Base-by-base conservation (phyloP, 2,888 invertebrate species). In the Caenorhabditis plicata region DNA sequence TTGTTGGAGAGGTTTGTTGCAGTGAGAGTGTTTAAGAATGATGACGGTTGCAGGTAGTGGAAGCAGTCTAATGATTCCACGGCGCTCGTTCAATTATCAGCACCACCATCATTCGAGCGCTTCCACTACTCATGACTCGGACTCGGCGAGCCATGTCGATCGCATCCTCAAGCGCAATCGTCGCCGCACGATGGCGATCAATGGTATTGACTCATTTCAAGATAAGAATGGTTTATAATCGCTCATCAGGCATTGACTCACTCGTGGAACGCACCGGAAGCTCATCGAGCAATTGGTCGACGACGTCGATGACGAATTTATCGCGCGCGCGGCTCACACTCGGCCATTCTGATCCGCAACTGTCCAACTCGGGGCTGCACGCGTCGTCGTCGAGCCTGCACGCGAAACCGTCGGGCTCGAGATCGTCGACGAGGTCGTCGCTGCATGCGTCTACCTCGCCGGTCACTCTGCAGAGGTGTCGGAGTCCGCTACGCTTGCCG, bases 281-380 rank as follows among this genome's bases (percentile, higher is more conserved):
- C n/a, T 19, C 52, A n/a, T 49, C 58, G 2, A 45, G 48, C 8
- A 48, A 44, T 29, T 67, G 58, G 62, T 64, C 64, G 20, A 64
- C 61, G 13, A 54, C 72, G 13, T 72, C 72, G 15, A 58, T 64
- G 47, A 53, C 64, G 31, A 72, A 70, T 52, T 43, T 72, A 23
- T 51, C 52, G 46, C 66, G 71, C 15, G 61, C 72, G 40, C 58
- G 71, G 8, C 55, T 55, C 25, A 73, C 74, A n/a, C 67, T 79
- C 7, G 79, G 79, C 13, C 79, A 80, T 50, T 80, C 79, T 8
- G 79, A 79, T 55, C 79, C 79, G 2, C 79, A 79, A 54, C 60
- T 79, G 8, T 66, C 48, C 22, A 50, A 45, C 31, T 56, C 64
- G 11, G 41, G 51, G 20, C 61, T 52, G 40, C 44, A 49, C 33